Base-by-base conservation (phyloP, 2,888 invertebrate species). In the Tiliacea citrago region DNA sequence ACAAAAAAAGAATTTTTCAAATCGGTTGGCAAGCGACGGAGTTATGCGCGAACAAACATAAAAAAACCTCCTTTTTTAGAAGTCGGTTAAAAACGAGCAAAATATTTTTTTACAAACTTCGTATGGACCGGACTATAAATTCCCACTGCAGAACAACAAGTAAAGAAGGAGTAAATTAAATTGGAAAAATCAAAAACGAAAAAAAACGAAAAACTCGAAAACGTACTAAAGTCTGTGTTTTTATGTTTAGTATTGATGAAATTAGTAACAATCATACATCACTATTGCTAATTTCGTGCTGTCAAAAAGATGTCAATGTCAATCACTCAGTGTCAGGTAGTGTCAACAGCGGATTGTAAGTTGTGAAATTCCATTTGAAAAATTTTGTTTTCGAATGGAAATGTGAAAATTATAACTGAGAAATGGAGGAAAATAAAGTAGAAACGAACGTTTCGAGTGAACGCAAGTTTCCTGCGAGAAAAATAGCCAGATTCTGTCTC, bases 361-460 rank as follows among this genome's bases (percentile, higher is more conserved):
- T 82, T 68, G 63, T 53, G 7, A 68, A 62, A 68, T 67, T 69
- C 18, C 68, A 45, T 72, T 45, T 57, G 9, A 47, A 61, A 73
- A 57, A 60, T 18, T 67, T 66, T 57, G 13, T 73, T 67, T 70
- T 71, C 13, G 6, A 61, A 63, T 42, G 62, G 74, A 76, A 79
- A 78, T 67, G 71, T 77, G 61, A 75, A 68, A 53, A 63, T 21
- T 35, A 77, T 39, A 49, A 51, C 68, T 66, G 63, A 63, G 24
- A 70, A 77, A 89, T 89, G 86, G 90, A 86, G 49, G 90, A 89
- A 49, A 86, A 73, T 66, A 81, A 83, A 68, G 65, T 82, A 51
- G 85, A 90, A 78, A 79, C 77, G 35, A 77, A 82, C 45, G 16
- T 53, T 18, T 63, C 77, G 35, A 78, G 62, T 12, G 81, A 63